Base-by-base conservation (phyloP, 2,888 invertebrate genomes). In the Priocnemis perturbator region DNA sequence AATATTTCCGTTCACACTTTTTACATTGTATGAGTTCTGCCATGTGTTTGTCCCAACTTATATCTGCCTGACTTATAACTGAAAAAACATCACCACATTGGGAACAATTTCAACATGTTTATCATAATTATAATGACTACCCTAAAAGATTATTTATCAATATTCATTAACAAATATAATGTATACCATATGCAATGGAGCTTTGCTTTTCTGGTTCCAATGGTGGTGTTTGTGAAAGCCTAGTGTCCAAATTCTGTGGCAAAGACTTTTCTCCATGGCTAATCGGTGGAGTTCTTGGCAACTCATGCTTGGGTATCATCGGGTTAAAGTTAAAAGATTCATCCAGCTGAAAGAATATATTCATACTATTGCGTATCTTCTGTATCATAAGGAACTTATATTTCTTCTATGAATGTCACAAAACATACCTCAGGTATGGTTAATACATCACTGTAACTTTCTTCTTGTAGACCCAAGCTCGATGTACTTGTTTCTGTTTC, bases 11-110 rank as follows among this genome's bases (percentile, higher is more conserved):
- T 2, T 76, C 74, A 57, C 87, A 87, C 62, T 82, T 83, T 30
- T 67, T 59, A 30, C 86, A 87, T 5, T 53, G 20, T 19, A 84
- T 64, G 20, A 87, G 74, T 58, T 82, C 76, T 2, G 78, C 72
- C 47, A 81, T 71, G 56, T 84, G 81, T 20, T 84, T 61, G 11
- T 84, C 79, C 85, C 83, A 87, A 73, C 87, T 68, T 1, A 87
- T 67, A 45, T 69, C 3, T 2, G 59, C 17, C 44, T 66, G 52
- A 5, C 3, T 19, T 3, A 64, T n/a, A 20, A 56, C 79, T 79
- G 23, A 47, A 64, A n/a, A 56, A 17, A 19, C 1, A 56, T 17
- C 15, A 58, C 45, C 1, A 67, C 17, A 64, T 17, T 20, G 0
- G n/a, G n/a, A 21, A 17, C 0, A 44, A 30, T 64, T 47, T 3